A percentile compares a stretch with the other conserved stretches of the same genome.
These are phyloP conservation scores for Acleris laterana DNA, from an alignment of 2,888 invertebrate genomes.

Conservation along the genomic window DNA sequence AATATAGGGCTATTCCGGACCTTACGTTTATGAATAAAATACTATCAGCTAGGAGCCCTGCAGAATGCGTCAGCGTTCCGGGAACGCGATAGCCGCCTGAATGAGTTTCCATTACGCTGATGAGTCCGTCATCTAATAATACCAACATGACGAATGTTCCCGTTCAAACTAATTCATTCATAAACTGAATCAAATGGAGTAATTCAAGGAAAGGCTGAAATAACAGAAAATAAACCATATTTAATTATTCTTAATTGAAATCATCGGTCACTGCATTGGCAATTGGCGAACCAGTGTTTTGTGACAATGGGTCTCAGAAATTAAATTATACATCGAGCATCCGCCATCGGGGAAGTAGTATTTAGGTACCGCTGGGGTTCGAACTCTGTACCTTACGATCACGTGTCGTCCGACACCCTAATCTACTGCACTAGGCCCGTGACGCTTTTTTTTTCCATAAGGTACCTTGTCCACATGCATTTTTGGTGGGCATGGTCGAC, in stretches of 20 bases:
- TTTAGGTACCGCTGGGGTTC: no score
- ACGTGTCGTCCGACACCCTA: no score
- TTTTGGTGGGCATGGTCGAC: no score
- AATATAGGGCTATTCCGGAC: background rate
- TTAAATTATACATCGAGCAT: no score
- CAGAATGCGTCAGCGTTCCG: slow-evolving; percentile 51
- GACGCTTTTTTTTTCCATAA: no score
- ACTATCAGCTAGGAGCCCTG: slow-evolving; percentile 4
- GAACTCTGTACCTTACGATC: no score
- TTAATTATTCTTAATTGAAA: background rate
- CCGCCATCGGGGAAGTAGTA: no score
- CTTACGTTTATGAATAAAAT: background rate
- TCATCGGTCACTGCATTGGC: no score
- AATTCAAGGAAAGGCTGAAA: slow-evolving; percentile 16
- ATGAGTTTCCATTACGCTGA: slow-evolving; percentile 56
- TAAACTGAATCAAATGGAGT: slow-evolving; percentile 39
- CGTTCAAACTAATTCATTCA: slow-evolving; percentile 55
- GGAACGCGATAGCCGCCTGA: slow-evolving; percentile 53
- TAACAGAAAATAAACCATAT: background rate
- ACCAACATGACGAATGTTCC: slow-evolving; percentile 56
- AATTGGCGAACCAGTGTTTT: no score
- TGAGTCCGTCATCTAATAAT: slow-evolving; percentile 56
- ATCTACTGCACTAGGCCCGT: no score
- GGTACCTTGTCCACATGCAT: no score
- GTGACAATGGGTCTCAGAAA: no score